Evolutionary conservation across 1,140 invertebrate species (phyloP), one percentile per base, ranked within the genome.

Genomic region (Argopecten irradians): DNA sequence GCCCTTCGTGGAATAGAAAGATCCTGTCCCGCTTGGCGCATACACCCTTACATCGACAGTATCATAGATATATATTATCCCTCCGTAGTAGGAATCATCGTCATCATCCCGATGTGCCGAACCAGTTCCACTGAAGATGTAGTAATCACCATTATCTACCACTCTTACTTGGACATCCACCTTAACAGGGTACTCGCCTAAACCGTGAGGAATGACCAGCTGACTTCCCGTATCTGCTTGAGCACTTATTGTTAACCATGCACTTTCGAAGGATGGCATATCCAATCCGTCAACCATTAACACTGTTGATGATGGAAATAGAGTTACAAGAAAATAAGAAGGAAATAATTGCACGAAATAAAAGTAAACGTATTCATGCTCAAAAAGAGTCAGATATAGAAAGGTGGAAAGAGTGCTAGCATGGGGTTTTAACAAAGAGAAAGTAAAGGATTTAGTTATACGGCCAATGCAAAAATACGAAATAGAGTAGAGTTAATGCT

Each of bases 91-190:
- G 19, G 34, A 0, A 16, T 9, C 7, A 1, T 34, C 34, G 33
- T 89, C 88, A 82, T 89, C 88, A 55, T 89, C 88, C 19, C 82
- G 41, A 19, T 86, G 85, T 36, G 88, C 34, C 3, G 88, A 86
- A 34, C 88, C 88, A 7, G 86, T 32, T 14, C 85, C 88, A 28
- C 36, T 55, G 33, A 89, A 89, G 7, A 89, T 89, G 19, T 86
- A 86, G 22, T 89, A 36, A 1, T 83, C n/a, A 16, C 88, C 88
- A 22, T 71, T 35, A 28, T 84, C 82, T 13, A n/a, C 46, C 8
- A 89, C 36, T 19, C 86, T 89, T 0, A 89, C 39, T 34, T 89
- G 85, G 9, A 89, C 43, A 35, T 86, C 88, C 19, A 89, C 88
- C 33, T 89, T 86, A 14, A 43, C 85, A 0, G 88, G 88, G 19